Base-by-base conservation (phyloP, 2,113 vertebrate genomes). In the Pelusios castaneus region DNA sequence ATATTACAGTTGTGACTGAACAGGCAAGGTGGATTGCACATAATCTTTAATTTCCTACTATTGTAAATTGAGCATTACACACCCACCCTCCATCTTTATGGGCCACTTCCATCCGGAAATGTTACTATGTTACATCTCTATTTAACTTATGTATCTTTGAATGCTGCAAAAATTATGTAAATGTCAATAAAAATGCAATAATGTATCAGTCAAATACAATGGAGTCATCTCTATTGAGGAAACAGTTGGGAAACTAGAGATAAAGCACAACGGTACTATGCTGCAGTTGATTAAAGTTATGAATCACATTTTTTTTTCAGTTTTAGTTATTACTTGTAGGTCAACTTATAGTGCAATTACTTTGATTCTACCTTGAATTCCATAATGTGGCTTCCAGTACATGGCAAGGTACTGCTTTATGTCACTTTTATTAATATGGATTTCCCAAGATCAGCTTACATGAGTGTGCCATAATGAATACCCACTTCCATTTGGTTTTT, bases 251-350 rank as follows among this genome's bases (percentile, higher is more conserved):
- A 97, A 97, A 94, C 94, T 88, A 92, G 75, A 90, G 85, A 70
- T 92, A 95, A 97, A 97, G 97, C 84, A 91, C 89, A 96, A 93
- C 95, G 92, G 55, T 89, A 92, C 51, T 58, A 17, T 94, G 94
- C 96, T 97, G 95, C 92, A 95, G 97, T 94, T 98, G 96, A 98
- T 96, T 97, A 97, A 97, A 98, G 97, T 96, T 96, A 97, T 83
- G 83, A 97, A 97, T 97, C 97, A 98, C 96, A 67, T 88, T 95
- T 96, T 82, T 96, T 89, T 80, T 94, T 78, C 85, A 91, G 76
- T 96, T 98, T 97, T 94, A 91, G 85, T 95, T 97, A 96, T 95
- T 97, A 95, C 88, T 91, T 89, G 89, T 90, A 93, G 82, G 87
- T 96, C 97, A 91, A 96, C 96, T 97, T 97, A 95, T 91, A 92